A percentile compares a stretch with the other conserved stretches of the same genome.
These are phyloP conservation scores for Venustoraphidia nigricollis DNA, from an alignment of 2,888 invertebrate genomes.

Conservation along the genomic window DNA sequence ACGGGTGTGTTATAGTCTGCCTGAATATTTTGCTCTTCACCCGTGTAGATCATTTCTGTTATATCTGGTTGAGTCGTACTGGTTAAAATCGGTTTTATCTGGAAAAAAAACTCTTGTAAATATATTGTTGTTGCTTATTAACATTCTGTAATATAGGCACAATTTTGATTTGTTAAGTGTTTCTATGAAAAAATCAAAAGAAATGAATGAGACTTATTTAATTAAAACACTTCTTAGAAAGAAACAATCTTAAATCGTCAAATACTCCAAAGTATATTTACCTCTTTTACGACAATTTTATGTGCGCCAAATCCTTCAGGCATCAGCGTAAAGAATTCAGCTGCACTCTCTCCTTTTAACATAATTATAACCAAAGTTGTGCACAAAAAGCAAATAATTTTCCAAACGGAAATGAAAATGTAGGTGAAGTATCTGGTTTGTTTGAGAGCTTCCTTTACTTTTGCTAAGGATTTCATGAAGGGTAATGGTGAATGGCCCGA, in stretches of 20 bases:
- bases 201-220: too few relatives aligned
- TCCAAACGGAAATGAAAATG: constrained; percentile 84
- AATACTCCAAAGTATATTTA: constrained; percentile 17
- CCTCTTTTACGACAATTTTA: constrained; percentile 62
- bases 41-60: constrained; percentile 57
- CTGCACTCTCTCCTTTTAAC: constrained; percentile 59
- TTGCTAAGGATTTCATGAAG: constrained; percentile 55
- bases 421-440: constrained; percentile 78
- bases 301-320: constrained; percentile 62
- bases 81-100: constrained; percentile 44
- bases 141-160: too few relatives aligned
- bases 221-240: not conserved
- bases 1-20: constrained; percentile 57
- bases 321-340: constrained; percentile 61
- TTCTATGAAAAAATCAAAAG: too few relatives aligned
- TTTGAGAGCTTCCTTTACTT: constrained; percentile 64
- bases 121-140: too few relatives aligned
- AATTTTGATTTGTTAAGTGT: too few relatives aligned
- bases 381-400: constrained; percentile 66
- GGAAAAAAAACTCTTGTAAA: constrained; percentile 15
- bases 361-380: constrained; percentile 57
- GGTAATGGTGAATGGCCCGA: constrained; percentile 71
- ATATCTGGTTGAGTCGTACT: constrained; percentile 54
- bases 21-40: constrained; percentile 56
- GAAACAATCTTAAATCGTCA: not conserved